These are phyloP conservation scores for Geodia barretti DNA, from an alignment of 37 sponge, comb jelly and placozoan genomes.

Conservation along the genomic window DNA sequence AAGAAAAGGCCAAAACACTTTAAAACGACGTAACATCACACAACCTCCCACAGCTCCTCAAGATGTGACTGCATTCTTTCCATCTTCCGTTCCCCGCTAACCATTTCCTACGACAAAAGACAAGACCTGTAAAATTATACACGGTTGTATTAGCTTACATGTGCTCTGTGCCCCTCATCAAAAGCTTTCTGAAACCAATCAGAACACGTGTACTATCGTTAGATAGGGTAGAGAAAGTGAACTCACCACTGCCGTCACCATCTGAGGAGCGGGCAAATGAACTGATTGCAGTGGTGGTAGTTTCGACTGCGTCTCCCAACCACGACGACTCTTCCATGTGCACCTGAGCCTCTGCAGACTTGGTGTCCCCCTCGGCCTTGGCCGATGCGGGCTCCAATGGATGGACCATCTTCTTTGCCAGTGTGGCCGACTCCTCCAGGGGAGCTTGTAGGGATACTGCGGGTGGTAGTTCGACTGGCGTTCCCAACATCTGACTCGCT, in stretches of 20 bases:
- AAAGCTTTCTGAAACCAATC: not conserved
- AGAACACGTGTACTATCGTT: not conserved
- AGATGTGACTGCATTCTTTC: not conserved
- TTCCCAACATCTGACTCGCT: not conserved
- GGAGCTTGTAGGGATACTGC: not conserved
- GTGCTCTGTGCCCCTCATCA: not conserved
- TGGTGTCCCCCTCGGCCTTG: not conserved
- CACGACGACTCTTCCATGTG: not conserved
- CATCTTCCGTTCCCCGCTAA: not conserved
- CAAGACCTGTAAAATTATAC: not conserved
- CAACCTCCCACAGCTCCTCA: not conserved
- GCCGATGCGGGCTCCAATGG: not conserved
- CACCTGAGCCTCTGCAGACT: not conserved
- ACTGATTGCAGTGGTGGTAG: not conserved
- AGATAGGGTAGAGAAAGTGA: not conserved
- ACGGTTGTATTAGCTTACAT: not conserved
- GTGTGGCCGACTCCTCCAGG: not conserved
- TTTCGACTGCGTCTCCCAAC: not conserved
- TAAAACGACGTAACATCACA: too few species aligned
- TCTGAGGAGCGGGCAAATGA: not conserved
- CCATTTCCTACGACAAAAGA: not conserved
- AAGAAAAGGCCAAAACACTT: too few species aligned
- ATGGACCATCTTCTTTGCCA: not conserved
- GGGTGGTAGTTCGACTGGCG: not conserved
- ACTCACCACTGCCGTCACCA: not conserved